These are phyloP conservation scores for Hirudo medicinalis DNA, from an alignment of 1,140 invertebrate species.

Conservation along the genomic window DNA sequence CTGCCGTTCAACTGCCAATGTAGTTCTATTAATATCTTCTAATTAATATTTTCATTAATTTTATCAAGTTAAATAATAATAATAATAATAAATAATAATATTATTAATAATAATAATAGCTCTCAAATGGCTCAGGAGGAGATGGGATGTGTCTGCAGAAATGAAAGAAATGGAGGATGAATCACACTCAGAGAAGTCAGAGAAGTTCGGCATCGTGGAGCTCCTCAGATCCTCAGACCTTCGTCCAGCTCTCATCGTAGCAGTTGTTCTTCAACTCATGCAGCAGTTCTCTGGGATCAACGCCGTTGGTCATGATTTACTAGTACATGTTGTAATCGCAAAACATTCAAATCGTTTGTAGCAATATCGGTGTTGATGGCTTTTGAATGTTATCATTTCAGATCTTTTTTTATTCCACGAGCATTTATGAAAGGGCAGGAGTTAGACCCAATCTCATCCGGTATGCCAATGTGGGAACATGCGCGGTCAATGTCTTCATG, in stretches of 20 bases:
- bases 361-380: neutral
- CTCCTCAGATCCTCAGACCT: slow-evolving; percentile 33
- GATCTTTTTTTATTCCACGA: slow-evolving; percentile 79
- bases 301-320: slow-evolving; percentile 27
- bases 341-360: neutral
- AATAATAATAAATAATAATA: neutral
- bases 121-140: slow-evolving; percentile 29
- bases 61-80: too few species aligned
- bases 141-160: slow-evolving; percentile 31
- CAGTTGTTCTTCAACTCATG: slow-evolving; percentile 31
- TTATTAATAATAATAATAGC: slow-evolving; percentile 24
- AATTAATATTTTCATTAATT: too few species aligned
- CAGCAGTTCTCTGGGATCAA: slow-evolving; percentile 41
- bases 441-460: slow-evolving; percentile 49
- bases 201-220: slow-evolving; percentile 31
- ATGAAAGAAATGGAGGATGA: slow-evolving; percentile 35
- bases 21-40: too few species aligned
- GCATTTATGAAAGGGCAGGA: slow-evolving; percentile 60
- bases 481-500: slow-evolving; percentile 72
- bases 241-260: slow-evolving; percentile 33
- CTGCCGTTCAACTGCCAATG: too few species aligned
- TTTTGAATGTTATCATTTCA: slow-evolving; percentile 35
- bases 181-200: slow-evolving; percentile 26
- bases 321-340: too few species aligned
- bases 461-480: slow-evolving; percentile 69